phyloP scores from a whole-genome alignment of 2,113 vertebrate species.

The Asarcornis scutulata region DNA sequence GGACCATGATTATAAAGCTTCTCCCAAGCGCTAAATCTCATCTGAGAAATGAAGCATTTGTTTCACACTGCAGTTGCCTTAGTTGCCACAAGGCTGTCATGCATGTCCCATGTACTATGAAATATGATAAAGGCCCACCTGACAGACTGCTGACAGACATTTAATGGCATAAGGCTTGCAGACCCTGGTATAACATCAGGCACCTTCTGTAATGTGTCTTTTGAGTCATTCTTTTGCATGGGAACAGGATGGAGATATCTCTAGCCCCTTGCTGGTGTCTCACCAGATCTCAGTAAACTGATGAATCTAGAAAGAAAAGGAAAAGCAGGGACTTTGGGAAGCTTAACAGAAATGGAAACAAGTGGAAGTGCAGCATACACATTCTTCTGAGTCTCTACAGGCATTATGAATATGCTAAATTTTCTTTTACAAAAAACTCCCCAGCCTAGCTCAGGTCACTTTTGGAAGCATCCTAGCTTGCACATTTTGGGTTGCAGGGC shows the following conservation, averaged over 20 bases:
- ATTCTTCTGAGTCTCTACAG: background rate
- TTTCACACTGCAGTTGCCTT: background rate
- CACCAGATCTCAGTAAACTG: background rate
- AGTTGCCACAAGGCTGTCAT: background rate
- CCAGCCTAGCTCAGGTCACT: fast-evolving
- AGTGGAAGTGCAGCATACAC: background rate
- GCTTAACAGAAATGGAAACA: background rate
- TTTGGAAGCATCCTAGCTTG: background rate
- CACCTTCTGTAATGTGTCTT: background rate
- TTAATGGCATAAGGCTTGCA: background rate
- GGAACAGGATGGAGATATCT: background rate
- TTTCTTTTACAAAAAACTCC: background rate
- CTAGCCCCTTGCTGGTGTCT: background rate
- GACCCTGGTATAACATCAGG: background rate
- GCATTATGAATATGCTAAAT: background rate
- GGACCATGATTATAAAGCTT: background rate
- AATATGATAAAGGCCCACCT: background rate
- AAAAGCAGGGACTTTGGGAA: background rate
- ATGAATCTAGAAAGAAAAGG: background rate
- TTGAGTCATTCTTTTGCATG: background rate
- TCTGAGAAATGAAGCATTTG: background rate
- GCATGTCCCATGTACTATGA: background rate
- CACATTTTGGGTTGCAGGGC: fast-evolving
- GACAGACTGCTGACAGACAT: background rate
- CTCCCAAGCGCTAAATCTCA: background rate